Percentiles rank a stretch among this genome's conserved stretches.
Conservation (phyloP, 2,888 invertebrate genomes). For the Ephialtes manifestator region DNA sequence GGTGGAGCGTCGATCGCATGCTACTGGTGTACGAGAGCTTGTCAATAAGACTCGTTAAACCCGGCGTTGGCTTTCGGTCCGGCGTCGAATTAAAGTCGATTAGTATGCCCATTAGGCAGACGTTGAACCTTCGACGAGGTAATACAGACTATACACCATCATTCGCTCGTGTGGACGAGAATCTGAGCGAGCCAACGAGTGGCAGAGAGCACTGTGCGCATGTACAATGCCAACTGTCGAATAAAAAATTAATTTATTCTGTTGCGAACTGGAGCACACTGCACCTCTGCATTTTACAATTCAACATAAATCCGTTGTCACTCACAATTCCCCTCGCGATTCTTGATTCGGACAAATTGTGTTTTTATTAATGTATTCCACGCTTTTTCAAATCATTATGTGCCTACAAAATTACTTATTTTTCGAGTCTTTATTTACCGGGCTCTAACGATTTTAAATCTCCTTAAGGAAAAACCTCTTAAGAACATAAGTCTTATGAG, state of each 20-base stretch:
- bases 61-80: slow-evolving; percentile 74
- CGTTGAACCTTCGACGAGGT: slow-evolving; percentile 80
- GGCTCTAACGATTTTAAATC: too few relatives aligned
- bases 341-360: background rate
- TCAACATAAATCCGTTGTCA: slow-evolving; percentile 23
- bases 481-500: too few relatives aligned
- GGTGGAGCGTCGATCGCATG: slow-evolving; percentile 47
- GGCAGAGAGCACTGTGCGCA: background rate
- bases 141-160: slow-evolving; percentile 28
- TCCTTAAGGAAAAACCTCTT: too few relatives aligned
- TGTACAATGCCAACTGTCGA: slow-evolving; percentile 20
- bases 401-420: background rate
- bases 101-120: slow-evolving; percentile 84
- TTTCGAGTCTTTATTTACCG: background rate
- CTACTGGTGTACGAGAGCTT: slow-evolving; percentile 63
- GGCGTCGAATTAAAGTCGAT: slow-evolving; percentile 84
- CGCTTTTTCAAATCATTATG: background rate
- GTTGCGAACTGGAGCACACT: background rate
- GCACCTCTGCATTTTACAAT: slow-evolving; percentile 9
- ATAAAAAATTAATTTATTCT: slow-evolving; percentile 29
- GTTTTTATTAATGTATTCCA: background rate
- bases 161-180: slow-evolving; percentile 5
- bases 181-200: slow-evolving; percentile 25
- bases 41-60: slow-evolving; percentile 79
- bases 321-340: background rate